Base-by-base conservation (phyloP, 2,113 vertebrate genomes). In the Thymallus thymallus region DNA sequence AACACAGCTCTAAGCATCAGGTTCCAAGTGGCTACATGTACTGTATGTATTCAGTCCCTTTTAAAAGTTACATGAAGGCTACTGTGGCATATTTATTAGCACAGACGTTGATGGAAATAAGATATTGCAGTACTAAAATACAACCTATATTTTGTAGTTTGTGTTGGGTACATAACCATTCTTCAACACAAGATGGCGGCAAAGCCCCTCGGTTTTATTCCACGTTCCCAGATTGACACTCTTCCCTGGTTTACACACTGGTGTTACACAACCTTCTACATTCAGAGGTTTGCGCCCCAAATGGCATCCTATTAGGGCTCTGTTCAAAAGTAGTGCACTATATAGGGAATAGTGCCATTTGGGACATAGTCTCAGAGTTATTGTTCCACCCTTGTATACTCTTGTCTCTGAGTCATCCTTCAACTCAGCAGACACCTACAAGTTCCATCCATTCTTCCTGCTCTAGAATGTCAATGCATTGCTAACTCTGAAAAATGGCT, bases 151-250 rank as follows among this genome's bases (percentile, higher is more conserved):
- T 24, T 22, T 22, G 60, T 62, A 13, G 6, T 23, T 23, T 62
- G 10, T 12, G 10, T 62, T 62, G 20, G 26, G 13, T 23, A 26
- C 60, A 23, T 62, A 26, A 87, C 83, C 70, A 24, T 2, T n/a
- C 71, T 23, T 29, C 46, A 76, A 80, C 90, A 89, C 88, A 88
- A 91, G 90, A 86, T 90, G 90, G 87, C 79, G 72, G 26, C 68
- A 85, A 83, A 87, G 66, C 29, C 55, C 72, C 75, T 80, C 46
- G 72, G 66, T 23, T 68, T 58, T 71, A 74, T 56, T 55, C 56
- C 3, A 5, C 18, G 1, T 10, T 64, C 5, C 23, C 26, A 64
- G 12, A 30, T 12, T 29, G 60, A n/a, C 9, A 9, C 20, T 10
- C 22, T n/a, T 24, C 9, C 10, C 6, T 24, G 22, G 22, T 22